A percentile compares a stretch with the other conserved stretches of the same genome.
These are phyloP conservation scores for Delphinus delphis DNA, from an alignment of 2,113 vertebrate genomes.

Conservation along the genomic window DNA sequence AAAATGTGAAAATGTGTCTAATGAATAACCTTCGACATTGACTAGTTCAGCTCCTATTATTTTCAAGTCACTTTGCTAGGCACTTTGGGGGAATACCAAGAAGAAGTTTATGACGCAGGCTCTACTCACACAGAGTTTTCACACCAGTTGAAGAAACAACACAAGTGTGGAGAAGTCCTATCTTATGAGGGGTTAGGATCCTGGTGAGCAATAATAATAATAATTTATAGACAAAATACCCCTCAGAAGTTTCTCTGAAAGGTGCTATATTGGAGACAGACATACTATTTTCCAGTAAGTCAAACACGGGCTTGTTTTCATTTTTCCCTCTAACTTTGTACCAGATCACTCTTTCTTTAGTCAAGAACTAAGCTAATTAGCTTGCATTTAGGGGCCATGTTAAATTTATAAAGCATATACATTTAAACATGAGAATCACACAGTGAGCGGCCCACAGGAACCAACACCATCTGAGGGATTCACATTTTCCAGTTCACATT, in stretches of 20 bases:
- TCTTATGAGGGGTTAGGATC: constrained; percentile 7
- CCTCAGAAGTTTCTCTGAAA: constrained; percentile 12
- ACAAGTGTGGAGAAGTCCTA: neutral
- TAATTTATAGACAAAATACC: neutral
- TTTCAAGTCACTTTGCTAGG: constrained; percentile 29
- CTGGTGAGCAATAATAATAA: constrained; percentile 18
- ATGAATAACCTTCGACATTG: neutral
- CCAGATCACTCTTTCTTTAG: constrained; percentile 19
- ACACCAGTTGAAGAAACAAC: constrained; percentile 6
- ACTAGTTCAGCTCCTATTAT: neutral
- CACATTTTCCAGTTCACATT: neutral
- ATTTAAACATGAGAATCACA: neutral
- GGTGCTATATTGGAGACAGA: neutral
- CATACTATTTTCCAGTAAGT: neutral
- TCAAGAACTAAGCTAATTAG: neutral
- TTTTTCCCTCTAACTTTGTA: neutral
- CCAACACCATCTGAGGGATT: neutral
- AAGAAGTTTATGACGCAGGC: neutral
- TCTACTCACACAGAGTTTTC: neutral
- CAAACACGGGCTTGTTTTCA: neutral
- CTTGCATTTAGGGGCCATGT: neutral
- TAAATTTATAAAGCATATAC: constrained; percentile 11
- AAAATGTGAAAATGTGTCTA: constrained; percentile 13
- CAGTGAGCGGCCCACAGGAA: neutral
- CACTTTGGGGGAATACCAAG: neutral